Base-by-base conservation (phyloP, 2,113 vertebrate species). In the Electrona antarctica region DNA sequence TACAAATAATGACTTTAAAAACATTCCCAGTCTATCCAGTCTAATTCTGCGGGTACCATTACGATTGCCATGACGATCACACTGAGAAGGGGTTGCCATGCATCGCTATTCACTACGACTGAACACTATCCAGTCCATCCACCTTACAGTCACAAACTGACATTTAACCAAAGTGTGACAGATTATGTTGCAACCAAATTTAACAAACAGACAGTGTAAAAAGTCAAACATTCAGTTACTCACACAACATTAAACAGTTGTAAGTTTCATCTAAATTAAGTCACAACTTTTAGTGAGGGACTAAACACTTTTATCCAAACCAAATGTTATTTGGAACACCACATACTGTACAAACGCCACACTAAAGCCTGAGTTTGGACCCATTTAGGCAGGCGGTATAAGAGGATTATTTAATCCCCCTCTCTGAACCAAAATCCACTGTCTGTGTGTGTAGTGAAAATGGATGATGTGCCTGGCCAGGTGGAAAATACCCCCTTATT, bases 61-160 rank as follows among this genome's bases (percentile, higher is more conserved):
- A 2, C 67, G 14, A 62, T 52, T 60, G 57, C 6, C 66, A 50
- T 0, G 13, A 67, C 77, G 74, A 81, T 83, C 77, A 69, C 72
- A 83, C 74, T 58, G 66, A 67, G 60, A 84, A 57, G 46, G 65
- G 49, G 67, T 48, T 59, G 84, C 77, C 85, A 84, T 83, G 89
- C 79, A 58, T 77, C 76, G 60, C 80, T 52, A 15, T 68, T 77
- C 76, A 57, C 80, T 52, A 15, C 69, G 79, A 69, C 73, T 72
- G 45, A 86, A 85, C 15, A 13, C 51, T 47, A 71, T 71, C 75
- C 46, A 21, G 52, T 76, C 74, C 63, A 50, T 79, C 66, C 12
- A 66, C 3, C 66, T 73, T 54, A 33, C 70, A 63, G 68, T 50
- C 54, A 60, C 63, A 58, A 45, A 7, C 64, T 28, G 7, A 59